Evolutionary conservation across 2,113 vertebrate species (phyloP), one percentile per base, ranked within the genome.

Genomic region (Hippocampus mohnikei): DNA sequence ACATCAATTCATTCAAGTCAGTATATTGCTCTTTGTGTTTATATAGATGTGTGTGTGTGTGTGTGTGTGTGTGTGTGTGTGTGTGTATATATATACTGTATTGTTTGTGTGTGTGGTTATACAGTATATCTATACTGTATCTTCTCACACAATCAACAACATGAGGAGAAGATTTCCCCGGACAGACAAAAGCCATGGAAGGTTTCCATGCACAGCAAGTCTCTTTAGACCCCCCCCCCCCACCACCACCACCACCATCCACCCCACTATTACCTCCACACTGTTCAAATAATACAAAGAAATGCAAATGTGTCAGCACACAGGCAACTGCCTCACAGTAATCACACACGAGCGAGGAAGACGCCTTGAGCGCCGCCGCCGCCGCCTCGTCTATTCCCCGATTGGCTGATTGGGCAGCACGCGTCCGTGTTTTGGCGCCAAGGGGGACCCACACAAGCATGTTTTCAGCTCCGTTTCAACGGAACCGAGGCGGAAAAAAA

Each of bases 1-100:
- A 81, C 66, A 82, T 85, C 89, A 91, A 90, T 85, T 87, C 84
- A 88, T 91, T 91, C 89, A 90, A 88, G 92, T 92, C 87, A 92
- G 81, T 85, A 85, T 84, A 70, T 76, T 72, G 72, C 41, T 71
- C 1, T 65, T 25, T 65, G 18, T 62, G 40, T 62, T 21, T 41
- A 37, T 37, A 37, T 37, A 37, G 37, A 5, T 62, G 40, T 37
- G 33, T 29, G 3, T 37, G 33, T 37, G 33, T 37, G 5, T 33
- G 29, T 33, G 5, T 37, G 27, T 48, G 12, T 27, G 37, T 27
- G 27, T 27, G 27, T 27, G 1, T 27, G 27, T 27, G 27, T 27
- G 27, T 27, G 27, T 27, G 27, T 48, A 2, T 10, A 27, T 27
- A 25, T n/a, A n/a, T n/a, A n/a, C n/a, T n/a, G n/a, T n/a, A n/a